A percentile compares a stretch with the other conserved stretches of the same genome.
These are phyloP conservation scores for Caranx melampygus DNA, from an alignment of 2,113 vertebrate genomes.

Conservation along the genomic window DNA sequence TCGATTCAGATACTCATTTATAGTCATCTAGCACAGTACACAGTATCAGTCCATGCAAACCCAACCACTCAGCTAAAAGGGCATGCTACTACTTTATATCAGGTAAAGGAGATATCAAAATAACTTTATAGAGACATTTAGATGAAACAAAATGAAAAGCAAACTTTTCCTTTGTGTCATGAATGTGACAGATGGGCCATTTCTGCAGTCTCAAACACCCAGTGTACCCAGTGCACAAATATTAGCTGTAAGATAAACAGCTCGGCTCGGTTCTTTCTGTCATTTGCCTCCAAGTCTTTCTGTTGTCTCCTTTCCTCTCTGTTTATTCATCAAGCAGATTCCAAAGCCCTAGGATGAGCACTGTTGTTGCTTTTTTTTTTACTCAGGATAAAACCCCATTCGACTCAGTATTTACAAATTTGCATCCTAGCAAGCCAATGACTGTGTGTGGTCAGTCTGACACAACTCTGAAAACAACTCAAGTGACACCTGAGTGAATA, in stretches of 20 bases:
- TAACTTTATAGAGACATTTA: too few relatives aligned
- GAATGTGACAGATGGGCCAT: background rate
- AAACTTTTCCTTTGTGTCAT: background rate
- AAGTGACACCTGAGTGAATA: background rate
- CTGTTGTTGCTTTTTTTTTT: background rate
- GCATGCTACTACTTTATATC: too few relatives aligned
- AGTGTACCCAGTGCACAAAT: background rate
- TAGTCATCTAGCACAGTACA: too few relatives aligned
- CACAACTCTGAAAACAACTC: too few relatives aligned
- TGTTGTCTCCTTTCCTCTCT: background rate
- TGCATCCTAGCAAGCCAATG: too few relatives aligned
- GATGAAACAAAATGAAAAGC: background rate
- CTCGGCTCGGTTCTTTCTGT: background rate
- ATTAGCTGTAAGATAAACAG: background rate
- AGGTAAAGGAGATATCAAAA: too few relatives aligned
- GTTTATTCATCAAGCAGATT: background rate
- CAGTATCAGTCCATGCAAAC: too few relatives aligned
- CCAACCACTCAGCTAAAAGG: too few relatives aligned
- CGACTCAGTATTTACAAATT: too few relatives aligned
- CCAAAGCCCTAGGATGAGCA: background rate
- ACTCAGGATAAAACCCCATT: background rate
- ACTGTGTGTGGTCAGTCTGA: too few relatives aligned
- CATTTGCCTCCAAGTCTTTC: background rate
- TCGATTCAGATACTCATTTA: too few relatives aligned
- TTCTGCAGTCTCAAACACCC: too few relatives aligned